These are phyloP conservation scores for Doryteuthis pealeii DNA, from an alignment of 1,140 invertebrate genomes.

Conservation along the genomic window DNA sequence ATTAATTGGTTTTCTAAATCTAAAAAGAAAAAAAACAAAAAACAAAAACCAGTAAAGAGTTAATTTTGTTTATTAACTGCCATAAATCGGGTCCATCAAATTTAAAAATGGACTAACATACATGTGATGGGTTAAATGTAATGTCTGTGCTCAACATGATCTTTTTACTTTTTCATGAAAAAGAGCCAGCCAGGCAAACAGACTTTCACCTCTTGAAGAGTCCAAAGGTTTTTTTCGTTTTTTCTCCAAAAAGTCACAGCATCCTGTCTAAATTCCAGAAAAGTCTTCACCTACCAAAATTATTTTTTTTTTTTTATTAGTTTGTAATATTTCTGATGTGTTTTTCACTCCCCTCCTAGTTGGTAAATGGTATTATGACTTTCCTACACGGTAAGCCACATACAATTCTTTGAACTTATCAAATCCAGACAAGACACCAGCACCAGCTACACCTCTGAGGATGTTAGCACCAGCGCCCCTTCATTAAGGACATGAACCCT, in stretches of 20 bases:
- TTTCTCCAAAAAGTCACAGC: background rate
- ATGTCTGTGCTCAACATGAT: conserved; percentile 2
- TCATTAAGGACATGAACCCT: conserved; percentile 65
- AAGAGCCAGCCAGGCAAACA: background rate
- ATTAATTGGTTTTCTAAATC: too few relatives aligned
- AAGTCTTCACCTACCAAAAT: background rate
- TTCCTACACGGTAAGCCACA: conserved; percentile 38
- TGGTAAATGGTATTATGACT: background rate
- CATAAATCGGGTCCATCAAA: conserved; percentile 1
- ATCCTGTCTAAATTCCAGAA: conserved; percentile 1
- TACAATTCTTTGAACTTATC: conserved; percentile 63
- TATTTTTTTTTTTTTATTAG: background rate
- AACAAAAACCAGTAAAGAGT: background rate
- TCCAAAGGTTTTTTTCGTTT: background rate
- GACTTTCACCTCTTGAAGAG: background rate
- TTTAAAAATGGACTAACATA: background rate
- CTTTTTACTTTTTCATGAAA: background rate
- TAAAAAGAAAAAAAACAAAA: background rate
- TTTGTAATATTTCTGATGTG: too few relatives aligned
- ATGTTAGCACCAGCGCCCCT: conserved; percentile 66
- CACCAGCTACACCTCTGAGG: conserved; percentile 58
- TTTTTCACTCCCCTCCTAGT: background rate
- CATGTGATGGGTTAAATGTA: background rate
- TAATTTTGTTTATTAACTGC: conserved; percentile 7
- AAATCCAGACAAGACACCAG: conserved; percentile 64